Evolutionary conservation across 1,140 invertebrate genomes (phyloP).

Genomic region (Papilio polyxenes): DNA sequence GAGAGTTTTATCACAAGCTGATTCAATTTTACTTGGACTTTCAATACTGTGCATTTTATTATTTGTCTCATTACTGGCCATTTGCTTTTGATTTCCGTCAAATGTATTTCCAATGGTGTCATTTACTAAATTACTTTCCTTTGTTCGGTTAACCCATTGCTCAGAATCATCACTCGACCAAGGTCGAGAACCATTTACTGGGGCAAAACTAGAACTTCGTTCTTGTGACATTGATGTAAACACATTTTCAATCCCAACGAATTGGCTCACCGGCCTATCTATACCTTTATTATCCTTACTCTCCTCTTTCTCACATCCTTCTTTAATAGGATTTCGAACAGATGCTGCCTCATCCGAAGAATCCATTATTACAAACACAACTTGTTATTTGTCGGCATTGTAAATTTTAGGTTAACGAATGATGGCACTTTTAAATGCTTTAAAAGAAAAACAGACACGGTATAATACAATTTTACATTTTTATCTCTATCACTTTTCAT

Average conservation of each 20-base stretch:
- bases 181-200: conserved; percentile 56
- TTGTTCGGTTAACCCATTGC: conserved; percentile 38
- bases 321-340: conserved; percentile 53
- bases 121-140: conserved; percentile 39
- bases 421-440: conserved; percentile 9
- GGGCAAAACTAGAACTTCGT: conserved; percentile 53
- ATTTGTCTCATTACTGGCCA: conserved; percentile 51
- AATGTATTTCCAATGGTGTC: conserved; percentile 44
- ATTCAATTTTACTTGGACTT: conserved; percentile 53
- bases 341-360: conserved; percentile 55
- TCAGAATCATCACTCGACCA: conserved; percentile 53
- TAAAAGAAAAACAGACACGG: not conserved
- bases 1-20: conserved; percentile 53
- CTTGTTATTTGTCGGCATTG: conserved; percentile 68
- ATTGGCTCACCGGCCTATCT: conserved; percentile 52
- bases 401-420: conserved; percentile 71
- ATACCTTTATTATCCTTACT: conserved; percentile 52
- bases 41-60: conserved; percentile 46
- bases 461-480: not conserved
- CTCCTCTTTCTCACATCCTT: conserved; percentile 57
- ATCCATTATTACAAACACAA: conserved; percentile 68
- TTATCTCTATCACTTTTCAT: not conserved
- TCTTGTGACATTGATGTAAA: conserved; percentile 67
- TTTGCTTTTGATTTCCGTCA: conserved; percentile 45
- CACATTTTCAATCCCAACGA: conserved; percentile 63